Conservation (phyloP, 2,797 vertebrate genomes). For the Artibeus jamaicensis region DNA sequence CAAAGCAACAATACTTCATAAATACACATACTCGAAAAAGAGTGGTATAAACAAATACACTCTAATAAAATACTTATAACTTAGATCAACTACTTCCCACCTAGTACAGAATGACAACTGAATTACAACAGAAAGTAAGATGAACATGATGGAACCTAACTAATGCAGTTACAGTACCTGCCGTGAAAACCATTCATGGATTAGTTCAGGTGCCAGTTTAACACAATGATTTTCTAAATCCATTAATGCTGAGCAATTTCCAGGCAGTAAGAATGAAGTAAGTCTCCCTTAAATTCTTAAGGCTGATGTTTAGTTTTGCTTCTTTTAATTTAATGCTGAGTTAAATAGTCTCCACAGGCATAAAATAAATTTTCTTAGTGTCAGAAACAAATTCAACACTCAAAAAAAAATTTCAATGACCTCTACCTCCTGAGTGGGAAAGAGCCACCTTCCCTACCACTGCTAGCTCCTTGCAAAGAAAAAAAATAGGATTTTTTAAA, state of each 20-base stretch:
- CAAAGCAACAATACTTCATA: constrained; percentile 37
- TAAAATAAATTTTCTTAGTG: constrained; percentile 25
- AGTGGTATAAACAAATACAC: constrained; percentile 41
- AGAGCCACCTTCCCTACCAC: not conserved
- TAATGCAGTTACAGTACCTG: not conserved
- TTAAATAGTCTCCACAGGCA: not conserved
- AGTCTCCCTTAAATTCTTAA: constrained; percentile 3
- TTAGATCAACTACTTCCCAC: constrained; percentile 19
- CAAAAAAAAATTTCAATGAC: not conserved
- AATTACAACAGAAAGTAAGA: constrained; percentile 21
- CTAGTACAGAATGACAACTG: constrained; percentile 20
- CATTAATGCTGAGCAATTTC: constrained; percentile 8
- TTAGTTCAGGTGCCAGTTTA: constrained; percentile 20
- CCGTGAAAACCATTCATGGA: constrained; percentile 4
- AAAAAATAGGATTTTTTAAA: not conserved
- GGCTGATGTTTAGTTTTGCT: not conserved
- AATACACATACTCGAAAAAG: constrained; percentile 44
- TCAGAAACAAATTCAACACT: constrained; percentile 47
- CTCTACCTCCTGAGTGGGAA: not conserved
- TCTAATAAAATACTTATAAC: constrained; percentile 51
- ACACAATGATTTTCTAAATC: constrained; percentile 31
- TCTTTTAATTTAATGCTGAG: constrained; percentile 35
- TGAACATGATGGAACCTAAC: constrained; percentile 1
- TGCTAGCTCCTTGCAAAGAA: not conserved
- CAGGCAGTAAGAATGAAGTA: constrained; percentile 31